Evolutionary conservation across 2,888 invertebrate genomes (phyloP), one percentile per base, ranked within the genome.

Genomic region (Hemithea aestivaria): DNA sequence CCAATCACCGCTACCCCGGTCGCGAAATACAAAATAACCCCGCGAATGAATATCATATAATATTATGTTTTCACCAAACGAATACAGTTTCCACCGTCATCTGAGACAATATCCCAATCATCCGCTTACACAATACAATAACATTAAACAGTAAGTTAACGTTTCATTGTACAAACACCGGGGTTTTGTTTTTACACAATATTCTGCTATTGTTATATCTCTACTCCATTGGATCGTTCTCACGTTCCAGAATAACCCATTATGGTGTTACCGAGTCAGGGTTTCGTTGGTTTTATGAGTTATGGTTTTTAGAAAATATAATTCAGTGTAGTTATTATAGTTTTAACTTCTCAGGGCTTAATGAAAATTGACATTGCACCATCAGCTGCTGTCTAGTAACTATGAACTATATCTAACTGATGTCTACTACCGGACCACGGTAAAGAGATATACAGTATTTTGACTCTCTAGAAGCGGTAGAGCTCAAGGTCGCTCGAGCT

Each of bases 121-220:
- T 41, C 33, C 12, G 8, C 20, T 76, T 71, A 65, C 62, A 57
- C 61, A 69, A 37, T 62, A 63, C 56, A 61, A 62, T 66, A 68
- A 73, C 66, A 66, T 66, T 66, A 66, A 60, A 20, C 27, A 35
- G 20, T n/a, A 9, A 57, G 47, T 50, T 69, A 69, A 51, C 62
- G 66, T 67, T 70, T 58, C 59, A 56, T 58, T 67, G 74, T 67
- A 66, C 68, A 73, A 72, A 73, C 66, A 73, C 51, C 52, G 53
- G 49, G 58, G 59, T 60, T 58, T 56, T 56, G 47, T 58, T 64
- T 72, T 75, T 76, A 66, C 66, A 67, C 66, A 71, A 73, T 67
- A 62, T 66, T 61, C 51, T 51, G 48, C 63, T 61, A 75, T 81
- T 81, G 82, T 82, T 67, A 58, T 25, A 25, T n/a, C n/a, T n/a